These are phyloP conservation scores for Apocheima hispidaria DNA, from an alignment of 2,888 invertebrate species.

Conservation along the genomic window DNA sequence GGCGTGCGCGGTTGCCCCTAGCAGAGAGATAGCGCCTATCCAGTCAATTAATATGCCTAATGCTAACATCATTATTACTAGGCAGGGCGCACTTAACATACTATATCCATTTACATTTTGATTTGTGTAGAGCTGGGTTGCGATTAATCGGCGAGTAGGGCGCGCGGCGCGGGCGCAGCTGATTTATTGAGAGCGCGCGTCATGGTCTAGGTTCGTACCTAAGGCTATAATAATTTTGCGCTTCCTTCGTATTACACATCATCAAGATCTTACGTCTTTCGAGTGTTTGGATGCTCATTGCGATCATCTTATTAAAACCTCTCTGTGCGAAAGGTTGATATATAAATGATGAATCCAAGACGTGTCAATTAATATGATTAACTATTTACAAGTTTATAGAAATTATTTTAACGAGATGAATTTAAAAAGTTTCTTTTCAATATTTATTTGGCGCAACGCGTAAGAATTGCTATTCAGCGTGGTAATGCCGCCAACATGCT, in stretches of 20 bases:
- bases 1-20: constrained; percentile 68
- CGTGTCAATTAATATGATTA: no score
- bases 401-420: no score
- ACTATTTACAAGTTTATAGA: no score
- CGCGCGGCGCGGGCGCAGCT: constrained; percentile 67
- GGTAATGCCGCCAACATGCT: no score
- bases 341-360: no score
- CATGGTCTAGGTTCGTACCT: constrained; percentile 35
- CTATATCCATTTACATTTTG: constrained; percentile 86
- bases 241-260: constrained; percentile 40
- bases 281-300: no score
- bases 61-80: constrained; percentile 86
- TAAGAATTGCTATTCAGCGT: no score
- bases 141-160: constrained; percentile 81
- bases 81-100: constrained; percentile 83
- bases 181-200: constrained; percentile 71
- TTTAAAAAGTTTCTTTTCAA: no score
- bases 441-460: no score
- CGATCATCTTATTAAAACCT: no score
- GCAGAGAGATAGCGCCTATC: constrained; percentile 78
- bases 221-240: not conserved
- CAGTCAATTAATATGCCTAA: constrained; percentile 85
- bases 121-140: constrained; percentile 81
- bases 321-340: no score
- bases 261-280: not conserved